Base-by-base conservation (phyloP, 2,888 invertebrate species). In the Cryptocephalus primarius region DNA sequence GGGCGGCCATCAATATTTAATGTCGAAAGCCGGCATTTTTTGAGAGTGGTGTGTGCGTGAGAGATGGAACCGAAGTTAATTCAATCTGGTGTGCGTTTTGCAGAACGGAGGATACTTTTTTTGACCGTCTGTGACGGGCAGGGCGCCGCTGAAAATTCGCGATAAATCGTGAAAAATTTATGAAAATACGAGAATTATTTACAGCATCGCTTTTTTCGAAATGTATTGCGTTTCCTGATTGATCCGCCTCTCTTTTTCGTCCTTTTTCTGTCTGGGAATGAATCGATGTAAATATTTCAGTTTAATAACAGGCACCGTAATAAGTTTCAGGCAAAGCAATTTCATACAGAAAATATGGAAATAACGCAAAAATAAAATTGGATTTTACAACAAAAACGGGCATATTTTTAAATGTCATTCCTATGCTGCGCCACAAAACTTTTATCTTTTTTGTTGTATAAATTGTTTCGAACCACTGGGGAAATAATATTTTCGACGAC, bases 81-180 rank as follows among this genome's bases (percentile, higher is more conserved):
- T 60, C 58, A 60, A 62, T 61, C 59, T 59, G 11, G 54, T 52
- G 56, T 55, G 56, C 54, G 54, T 55, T 51, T 55, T 52, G 51
- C 49, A 48, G 51, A 54, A 52, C 46, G 51, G 51, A 53, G 52
- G 46, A 53, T 55, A 55, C 54, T 22, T 55, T 56, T 55, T 56
- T 55, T 51, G 58, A 49, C 51, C 55, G 56, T 58, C 58, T 59
- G 57, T 55, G 55, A 57, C 56, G 58, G 55, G 53, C 32, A 10
- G 33, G 39, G 32, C 22, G 33, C 9, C 43, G 49, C 55, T 54
- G 59, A 59, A 52, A 61, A 57, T 56, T 59, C 54, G 55, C 60
- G 60, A 63, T 61, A 62, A 61, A 60, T 58, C 55, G 48, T 63
- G 43, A 63, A 65, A 62, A 59, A 64, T 65, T 61, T 59, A 63